Evolutionary conservation across 1,140 invertebrate species (phyloP).

Genomic region (Macrobrachium nipponense): DNA sequence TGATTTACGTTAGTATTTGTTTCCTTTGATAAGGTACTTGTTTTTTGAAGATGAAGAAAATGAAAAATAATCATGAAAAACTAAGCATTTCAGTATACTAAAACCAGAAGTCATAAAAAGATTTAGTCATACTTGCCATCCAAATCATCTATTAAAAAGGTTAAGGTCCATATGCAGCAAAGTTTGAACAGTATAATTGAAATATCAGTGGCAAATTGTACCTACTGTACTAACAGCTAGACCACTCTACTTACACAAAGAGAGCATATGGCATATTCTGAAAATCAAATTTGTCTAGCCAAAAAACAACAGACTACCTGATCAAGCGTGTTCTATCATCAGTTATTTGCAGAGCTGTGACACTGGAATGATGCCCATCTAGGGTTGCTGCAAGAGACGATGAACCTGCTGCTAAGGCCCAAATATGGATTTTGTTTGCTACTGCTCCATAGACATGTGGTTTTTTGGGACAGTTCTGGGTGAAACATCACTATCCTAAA

Average conservation of each 20-base stretch:
- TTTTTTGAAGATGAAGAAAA: neutral
- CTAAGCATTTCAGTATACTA: too few relatives aligned
- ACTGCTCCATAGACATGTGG: slow-evolving; percentile 80
- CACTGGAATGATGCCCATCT: slow-evolving; percentile 85
- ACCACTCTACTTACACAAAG: too few relatives aligned
- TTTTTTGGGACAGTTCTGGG: slow-evolving; percentile 70
- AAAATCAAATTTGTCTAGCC: too few relatives aligned
- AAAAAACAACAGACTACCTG: slow-evolving; percentile 70
- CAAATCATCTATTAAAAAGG: too few relatives aligned
- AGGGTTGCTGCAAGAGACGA: slow-evolving; percentile 72
- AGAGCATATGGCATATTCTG: too few relatives aligned
- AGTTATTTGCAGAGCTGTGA: slow-evolving; percentile 83
- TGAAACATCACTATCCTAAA: slow-evolving; percentile 80
- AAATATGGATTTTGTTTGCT: slow-evolving; percentile 84
- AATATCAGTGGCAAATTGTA: too few relatives aligned
- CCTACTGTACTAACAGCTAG: too few relatives aligned
- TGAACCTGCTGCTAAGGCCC: slow-evolving; percentile 80
- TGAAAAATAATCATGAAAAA: too few relatives aligned
- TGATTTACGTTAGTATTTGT: neutral
- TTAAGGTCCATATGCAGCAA: too few relatives aligned
- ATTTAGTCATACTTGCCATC: too few relatives aligned
- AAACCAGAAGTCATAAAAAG: neutral
- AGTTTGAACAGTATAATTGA: too few relatives aligned
- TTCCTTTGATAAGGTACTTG: too few relatives aligned
- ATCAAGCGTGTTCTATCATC: slow-evolving; percentile 76